These are phyloP conservation scores for Ceriagrion tenellum DNA, from an alignment of 2,888 invertebrate species.

Conservation along the genomic window DNA sequence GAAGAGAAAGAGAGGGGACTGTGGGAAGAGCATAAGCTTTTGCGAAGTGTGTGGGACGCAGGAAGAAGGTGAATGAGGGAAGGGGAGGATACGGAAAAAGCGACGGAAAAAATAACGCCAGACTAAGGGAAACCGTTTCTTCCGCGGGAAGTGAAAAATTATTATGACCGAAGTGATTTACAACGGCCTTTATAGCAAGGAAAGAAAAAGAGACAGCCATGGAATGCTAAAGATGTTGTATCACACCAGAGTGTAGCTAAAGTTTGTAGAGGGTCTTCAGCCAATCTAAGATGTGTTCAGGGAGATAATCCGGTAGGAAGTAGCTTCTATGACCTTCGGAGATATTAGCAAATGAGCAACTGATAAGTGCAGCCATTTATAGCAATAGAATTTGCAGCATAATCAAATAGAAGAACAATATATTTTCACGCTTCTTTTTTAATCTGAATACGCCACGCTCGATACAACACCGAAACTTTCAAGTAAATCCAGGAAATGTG, in stretches of 20 bases:
- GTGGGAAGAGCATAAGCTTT: background rate
- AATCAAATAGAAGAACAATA: too few relatives aligned
- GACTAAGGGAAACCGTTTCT: slow-evolving; percentile 54
- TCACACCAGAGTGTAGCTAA: slow-evolving; percentile 13
- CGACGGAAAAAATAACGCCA: slow-evolving; percentile 52
- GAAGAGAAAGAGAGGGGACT: background rate
- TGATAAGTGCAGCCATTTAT: too few relatives aligned
- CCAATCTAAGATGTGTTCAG: background rate
- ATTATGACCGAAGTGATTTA: slow-evolving; percentile 66
- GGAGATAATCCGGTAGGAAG: background rate
- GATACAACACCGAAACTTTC: too few relatives aligned
- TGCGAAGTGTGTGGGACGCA: background rate
- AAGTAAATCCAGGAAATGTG: too few relatives aligned
- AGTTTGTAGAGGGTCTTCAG: background rate
- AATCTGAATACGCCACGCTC: too few relatives aligned
- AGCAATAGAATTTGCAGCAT: too few relatives aligned
- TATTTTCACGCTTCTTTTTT: too few relatives aligned
- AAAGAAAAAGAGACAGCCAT: background rate
- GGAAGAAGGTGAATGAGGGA: background rate
- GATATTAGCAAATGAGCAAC: too few relatives aligned
- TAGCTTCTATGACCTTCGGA: too few relatives aligned
- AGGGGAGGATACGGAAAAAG: background rate
- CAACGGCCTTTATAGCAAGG: slow-evolving; percentile 47
- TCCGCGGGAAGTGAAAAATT: slow-evolving; percentile 58
- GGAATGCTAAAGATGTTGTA: slow-evolving; percentile 42